These are phyloP conservation scores for Pelvicachromis taeniatus DNA, from an alignment of 2,113 vertebrate genomes.

Conservation along the genomic window DNA sequence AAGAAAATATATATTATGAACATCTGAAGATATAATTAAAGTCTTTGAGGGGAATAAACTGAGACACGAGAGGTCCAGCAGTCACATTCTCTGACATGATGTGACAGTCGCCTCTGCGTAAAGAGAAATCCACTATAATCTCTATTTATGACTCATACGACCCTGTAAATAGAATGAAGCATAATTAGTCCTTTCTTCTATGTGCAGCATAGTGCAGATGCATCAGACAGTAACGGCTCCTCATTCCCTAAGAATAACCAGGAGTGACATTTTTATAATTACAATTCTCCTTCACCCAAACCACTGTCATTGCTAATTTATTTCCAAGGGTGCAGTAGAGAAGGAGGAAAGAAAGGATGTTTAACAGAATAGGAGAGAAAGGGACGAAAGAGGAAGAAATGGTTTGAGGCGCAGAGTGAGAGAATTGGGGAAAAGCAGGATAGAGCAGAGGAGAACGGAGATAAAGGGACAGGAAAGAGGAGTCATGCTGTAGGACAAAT, in stretches of 20 bases:
- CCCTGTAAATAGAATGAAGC: slow-evolving; percentile 7
- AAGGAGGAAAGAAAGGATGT: not conserved
- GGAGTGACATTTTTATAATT: slow-evolving; percentile 69
- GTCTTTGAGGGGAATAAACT: not conserved
- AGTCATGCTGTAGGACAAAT: not conserved
- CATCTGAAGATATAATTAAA: not conserved
- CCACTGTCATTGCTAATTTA: slow-evolving; percentile 57
- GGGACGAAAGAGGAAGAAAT: not conserved
- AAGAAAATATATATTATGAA: not conserved
- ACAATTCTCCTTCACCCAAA: slow-evolving; percentile 43
- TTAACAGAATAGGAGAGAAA: not conserved
- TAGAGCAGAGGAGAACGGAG: not conserved
- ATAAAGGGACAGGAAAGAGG: slow-evolving; percentile 2
- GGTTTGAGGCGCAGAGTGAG: not conserved
- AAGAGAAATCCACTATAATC: not conserved
- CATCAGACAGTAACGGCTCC: slow-evolving; percentile 5
- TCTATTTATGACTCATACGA: not conserved
- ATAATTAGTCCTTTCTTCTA: not conserved
- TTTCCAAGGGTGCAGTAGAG: not conserved
- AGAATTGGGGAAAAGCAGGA: not conserved
- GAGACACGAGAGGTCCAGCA: not conserved
- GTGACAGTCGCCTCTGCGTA: not conserved
- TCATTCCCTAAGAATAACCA: slow-evolving; percentile 39
- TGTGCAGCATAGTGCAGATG: slow-evolving; percentile 3
- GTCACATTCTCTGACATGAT: not conserved